Percentiles rank a stretch among this genome's conserved stretches.
Evolutionary conservation across 2,888 invertebrate genomes (phyloP).

Genomic region (Limnephilus marmoratus): DNA sequence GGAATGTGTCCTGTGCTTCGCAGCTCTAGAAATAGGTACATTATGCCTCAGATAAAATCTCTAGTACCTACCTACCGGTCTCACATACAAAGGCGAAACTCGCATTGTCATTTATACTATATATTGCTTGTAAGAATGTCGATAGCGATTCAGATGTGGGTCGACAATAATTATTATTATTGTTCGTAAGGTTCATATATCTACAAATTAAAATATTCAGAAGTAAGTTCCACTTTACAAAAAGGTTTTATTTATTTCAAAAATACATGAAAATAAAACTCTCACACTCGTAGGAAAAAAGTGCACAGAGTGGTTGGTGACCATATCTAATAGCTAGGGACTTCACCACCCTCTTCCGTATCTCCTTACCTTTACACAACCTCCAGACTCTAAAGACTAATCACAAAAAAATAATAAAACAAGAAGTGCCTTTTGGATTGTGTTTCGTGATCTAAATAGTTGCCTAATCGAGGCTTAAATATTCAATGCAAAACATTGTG

Average conservation of each 20-base stretch:
- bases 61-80: neutral
- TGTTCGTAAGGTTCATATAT: neutral
- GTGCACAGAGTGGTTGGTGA: no score
- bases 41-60: conserved; percentile 23
- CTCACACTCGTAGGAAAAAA: no score
- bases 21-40: conserved; percentile 13
- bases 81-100: conserved; percentile 23
- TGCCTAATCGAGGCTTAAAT: no score
- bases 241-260: neutral
- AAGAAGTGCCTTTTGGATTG: no score
- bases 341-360: no score
- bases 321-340: no score
- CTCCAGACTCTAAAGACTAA: no score
- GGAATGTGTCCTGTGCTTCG: neutral
- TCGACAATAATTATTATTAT: conserved; percentile 20
- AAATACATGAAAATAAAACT: neutral
- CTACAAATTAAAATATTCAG: neutral
- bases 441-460: no score
- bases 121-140: conserved; percentile 24
- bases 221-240: neutral
- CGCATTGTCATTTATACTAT: conserved; percentile 39
- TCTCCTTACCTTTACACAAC: no score
- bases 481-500: no score
- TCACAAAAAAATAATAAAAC: no score
- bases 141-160: conserved; percentile 6